Conservation (phyloP, 2,888 invertebrate species). For the Priocnemis perturbator region DNA sequence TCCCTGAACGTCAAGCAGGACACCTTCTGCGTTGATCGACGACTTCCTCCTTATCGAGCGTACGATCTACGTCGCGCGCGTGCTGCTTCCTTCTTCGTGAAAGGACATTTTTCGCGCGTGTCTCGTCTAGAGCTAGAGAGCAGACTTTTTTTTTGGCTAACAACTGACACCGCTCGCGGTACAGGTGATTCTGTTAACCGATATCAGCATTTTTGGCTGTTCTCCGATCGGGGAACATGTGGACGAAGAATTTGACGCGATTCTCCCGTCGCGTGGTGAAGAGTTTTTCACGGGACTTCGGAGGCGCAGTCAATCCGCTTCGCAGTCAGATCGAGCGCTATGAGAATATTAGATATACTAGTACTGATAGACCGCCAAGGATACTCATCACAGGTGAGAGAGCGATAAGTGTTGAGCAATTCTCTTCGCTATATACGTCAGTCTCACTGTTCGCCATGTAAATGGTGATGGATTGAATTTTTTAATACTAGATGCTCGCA, state of each 20-base stretch:
- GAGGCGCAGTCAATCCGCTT: conserved; percentile 16
- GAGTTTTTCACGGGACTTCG: conserved; percentile 37
- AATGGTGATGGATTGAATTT: no score
- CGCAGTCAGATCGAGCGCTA: conserved; percentile 22
- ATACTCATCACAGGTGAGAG: conserved; percentile 79
- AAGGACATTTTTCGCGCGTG: no score
- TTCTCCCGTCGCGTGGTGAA: conserved; percentile 12
- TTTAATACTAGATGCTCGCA: no score
- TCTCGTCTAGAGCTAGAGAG: no score
- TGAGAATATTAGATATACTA: conserved; percentile 16
- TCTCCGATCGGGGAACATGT: conserved; percentile 16
- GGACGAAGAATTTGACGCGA: conserved; percentile 9
- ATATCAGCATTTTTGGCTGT: no score
- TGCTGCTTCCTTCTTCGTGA: no score
- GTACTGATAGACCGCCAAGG: conserved; percentile 74
- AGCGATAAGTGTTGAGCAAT: neutral
- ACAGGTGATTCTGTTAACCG: no score
- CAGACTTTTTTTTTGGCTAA: no score
- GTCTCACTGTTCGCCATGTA: no score
- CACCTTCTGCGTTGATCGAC: neutral
- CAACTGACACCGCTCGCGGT: no score
- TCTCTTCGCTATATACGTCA: no score
- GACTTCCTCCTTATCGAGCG: neutral
- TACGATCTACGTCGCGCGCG: neutral
- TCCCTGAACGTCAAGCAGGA: neutral